These are phyloP conservation scores for Sinosuthora webbiana DNA, from an alignment of 2,113 vertebrate species.

Conservation along the genomic window DNA sequence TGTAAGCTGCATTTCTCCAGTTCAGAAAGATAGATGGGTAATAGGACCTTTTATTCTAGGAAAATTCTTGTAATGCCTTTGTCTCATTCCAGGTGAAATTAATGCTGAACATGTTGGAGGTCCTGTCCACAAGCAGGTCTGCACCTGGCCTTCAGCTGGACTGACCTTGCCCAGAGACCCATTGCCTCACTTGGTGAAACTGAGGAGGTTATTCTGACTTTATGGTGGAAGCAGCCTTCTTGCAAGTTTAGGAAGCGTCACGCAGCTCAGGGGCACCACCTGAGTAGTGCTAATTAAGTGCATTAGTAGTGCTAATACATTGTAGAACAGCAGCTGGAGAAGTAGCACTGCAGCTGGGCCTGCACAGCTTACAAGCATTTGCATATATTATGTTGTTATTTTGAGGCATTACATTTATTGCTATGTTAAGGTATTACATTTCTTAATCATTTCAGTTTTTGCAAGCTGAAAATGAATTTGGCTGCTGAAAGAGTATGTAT, in stretches of 20 bases:
- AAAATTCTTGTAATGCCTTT: neutral
- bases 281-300: too few relatives aligned
- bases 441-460: too few relatives aligned
- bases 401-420: constrained; percentile 27
- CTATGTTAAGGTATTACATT: too few relatives aligned
- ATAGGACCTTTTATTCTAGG: too few relatives aligned
- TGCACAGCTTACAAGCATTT: neutral
- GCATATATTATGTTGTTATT: neutral
- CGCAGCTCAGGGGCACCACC: neutral
- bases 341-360: neutral
- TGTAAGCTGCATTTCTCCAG: neutral
- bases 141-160: neutral
- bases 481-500: too few relatives aligned
- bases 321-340: neutral
- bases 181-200: neutral
- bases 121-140: neutral
- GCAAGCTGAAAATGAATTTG: too few relatives aligned
- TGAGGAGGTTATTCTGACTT: neutral
- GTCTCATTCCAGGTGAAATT: neutral
- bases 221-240: neutral
- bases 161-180: neutral
- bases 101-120: neutral
- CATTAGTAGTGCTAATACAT: neutral
- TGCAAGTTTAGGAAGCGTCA: neutral
- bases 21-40: too few relatives aligned